Evolutionary conservation across 2,113 vertebrate genomes (phyloP), one percentile per base, ranked within the genome.

Genomic region (Pseudorhombus dupliciocellatus): DNA sequence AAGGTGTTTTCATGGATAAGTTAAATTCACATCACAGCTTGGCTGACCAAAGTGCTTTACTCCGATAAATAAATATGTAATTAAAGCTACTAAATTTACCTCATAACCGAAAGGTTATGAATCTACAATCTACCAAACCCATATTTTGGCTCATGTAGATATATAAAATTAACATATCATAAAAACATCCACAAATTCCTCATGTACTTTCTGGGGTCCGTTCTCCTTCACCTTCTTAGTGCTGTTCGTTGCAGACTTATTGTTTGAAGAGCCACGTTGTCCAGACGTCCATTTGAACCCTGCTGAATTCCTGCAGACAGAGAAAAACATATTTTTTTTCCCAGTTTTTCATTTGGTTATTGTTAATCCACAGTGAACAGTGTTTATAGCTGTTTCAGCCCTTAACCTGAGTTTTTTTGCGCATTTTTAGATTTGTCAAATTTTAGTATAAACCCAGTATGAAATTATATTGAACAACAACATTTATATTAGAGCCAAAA

Each of bases 261-360:
- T 84, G 67, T 46, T 74, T 73, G 93, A 70, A 74, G 83, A 75
- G 25, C 77, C 75, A 55, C 65, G 21, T 54, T 93, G 92, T 68
- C 94, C 95, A 83, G 94, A 96, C 77, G 87, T 94, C 97, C 96
- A 96, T 0, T 65, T 90, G 77, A 93, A 94, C 37, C 84, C 84
- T 83, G 83, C 94, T 61, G 89, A 91, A 75, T 87, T 94, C 91
- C 94, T 97, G 44, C 48, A 25, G 53, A 81, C 4, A 70, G 5
- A 28, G 18, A 69, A 0, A 62, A 7, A 54, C 4, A 22, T 37
- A 10, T 12, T 3, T 37, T n/a, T n/a, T n/a, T n/a, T n/a, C 30
- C 3, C 16, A 50, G 12, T n/a, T 40, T 22, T 50, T 48, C 4
- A n/a, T 66, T 62, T 50, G 7, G 15, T 1, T 37, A n/a, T 30